Base-by-base conservation (phyloP, 2,113 vertebrate genomes). In the Trematomus loennbergii region DNA sequence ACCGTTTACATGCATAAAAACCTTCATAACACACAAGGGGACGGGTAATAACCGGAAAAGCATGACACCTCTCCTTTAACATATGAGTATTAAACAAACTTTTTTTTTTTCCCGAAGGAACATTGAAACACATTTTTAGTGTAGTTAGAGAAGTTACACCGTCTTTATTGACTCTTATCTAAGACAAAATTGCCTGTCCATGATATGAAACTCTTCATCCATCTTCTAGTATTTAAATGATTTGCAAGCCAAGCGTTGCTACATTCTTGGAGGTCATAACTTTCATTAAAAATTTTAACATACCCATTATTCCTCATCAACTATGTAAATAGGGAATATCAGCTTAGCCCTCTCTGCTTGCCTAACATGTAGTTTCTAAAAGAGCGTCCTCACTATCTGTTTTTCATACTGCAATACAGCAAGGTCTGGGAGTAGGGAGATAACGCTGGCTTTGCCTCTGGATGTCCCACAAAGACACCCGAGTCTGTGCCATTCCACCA, bases 401-500 rank as follows among this genome's bases (percentile, higher is more conserved):
- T 78, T 60, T 81, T 66, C 50, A 60, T 87, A 86, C 69, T 54
- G 84, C 84, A 83, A 65, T 71, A 71, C 55, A 69, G 77, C 48
- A n/a, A 62, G 59, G 86, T 81, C 90, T 87, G 90, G 72, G 69
- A 81, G 79, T 22, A 55, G 22, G 29, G 29, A 89, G 89, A 90
- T 93, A 91, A 91, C 81, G 48, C 77, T 53, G 58, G 48, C 67
- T 65, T 78, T 75, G 85, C 82, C 84, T 83, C 78, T 83, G 78
- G 81, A 86, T 48, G 71, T 84, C 83, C 78, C 81, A 84, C 87
- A 90, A 91, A 85, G 76, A 75, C 72, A 45, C 11, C 57, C 12
- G 13, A 84, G 77, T 82, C 58, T 70, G 48, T 69, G 78, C 61
- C 71, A 72, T 83, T 78, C 62, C 74, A 84, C 72, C 65, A 82